A percentile compares a stretch with the other conserved stretches of the same genome.
Conservation (phyloP, 2,797 vertebrate genomes). For the Artibeus jamaicensis region DNA sequence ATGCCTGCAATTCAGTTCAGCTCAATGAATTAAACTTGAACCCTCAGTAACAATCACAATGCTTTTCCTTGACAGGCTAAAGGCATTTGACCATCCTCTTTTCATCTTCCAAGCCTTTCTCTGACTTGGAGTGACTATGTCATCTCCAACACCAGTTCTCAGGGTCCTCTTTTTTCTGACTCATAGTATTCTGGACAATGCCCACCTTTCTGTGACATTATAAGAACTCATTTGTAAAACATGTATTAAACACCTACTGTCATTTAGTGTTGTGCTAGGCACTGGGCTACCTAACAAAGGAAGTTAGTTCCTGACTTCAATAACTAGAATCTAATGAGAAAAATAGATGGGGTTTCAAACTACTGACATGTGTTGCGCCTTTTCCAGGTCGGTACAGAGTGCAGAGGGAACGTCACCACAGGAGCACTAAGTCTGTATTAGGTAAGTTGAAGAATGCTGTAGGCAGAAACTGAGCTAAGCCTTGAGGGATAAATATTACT, state of each 20-base stretch:
- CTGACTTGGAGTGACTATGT: background rate
- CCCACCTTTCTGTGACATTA: background rate
- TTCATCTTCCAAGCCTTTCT: background rate
- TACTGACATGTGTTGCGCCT: background rate
- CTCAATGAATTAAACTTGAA: background rate
- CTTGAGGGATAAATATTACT: background rate
- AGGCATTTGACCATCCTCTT: background rate
- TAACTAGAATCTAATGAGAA: background rate
- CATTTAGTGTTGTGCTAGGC: background rate
- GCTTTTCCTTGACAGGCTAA: background rate
- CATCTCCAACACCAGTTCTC: background rate
- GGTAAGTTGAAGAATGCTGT: background rate
- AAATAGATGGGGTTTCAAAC: background rate
- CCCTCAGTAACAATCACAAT: background rate
- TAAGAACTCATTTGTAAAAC: background rate
- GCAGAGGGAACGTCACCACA: background rate
- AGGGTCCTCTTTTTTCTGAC: background rate
- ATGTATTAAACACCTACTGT: background rate
- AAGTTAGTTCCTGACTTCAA: background rate
- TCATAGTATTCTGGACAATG: background rate
- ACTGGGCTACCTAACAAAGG: background rate
- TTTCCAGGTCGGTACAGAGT: background rate
- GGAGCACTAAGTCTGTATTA: background rate
- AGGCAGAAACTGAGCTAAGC: background rate
- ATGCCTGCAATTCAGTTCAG: background rate